Conservation (phyloP, 2,113 vertebrate genomes). For the Poeciliopsis occidentalis region DNA sequence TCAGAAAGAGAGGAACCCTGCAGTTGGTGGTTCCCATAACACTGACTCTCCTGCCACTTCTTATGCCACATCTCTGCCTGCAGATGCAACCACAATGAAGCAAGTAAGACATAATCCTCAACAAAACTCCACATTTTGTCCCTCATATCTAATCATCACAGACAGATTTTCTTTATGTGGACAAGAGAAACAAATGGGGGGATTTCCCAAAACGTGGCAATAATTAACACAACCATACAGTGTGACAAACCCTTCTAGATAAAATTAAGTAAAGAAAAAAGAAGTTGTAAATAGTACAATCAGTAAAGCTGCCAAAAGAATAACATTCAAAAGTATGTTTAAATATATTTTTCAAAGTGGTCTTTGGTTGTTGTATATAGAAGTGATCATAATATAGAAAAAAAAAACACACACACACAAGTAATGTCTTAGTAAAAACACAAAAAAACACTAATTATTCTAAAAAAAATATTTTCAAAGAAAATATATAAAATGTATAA, state of each 20-base stretch:
- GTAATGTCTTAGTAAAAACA: too few species aligned
- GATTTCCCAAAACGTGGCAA: background rate
- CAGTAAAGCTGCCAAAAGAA: background rate
- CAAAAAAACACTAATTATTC: too few species aligned
- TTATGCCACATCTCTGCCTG: slow-evolving; percentile 80
- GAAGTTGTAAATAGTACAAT: background rate
- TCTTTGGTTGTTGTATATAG: too few species aligned
- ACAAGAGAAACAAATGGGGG: background rate
- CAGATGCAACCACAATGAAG: slow-evolving; percentile 4
- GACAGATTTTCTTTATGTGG: background rate
- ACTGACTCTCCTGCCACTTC: slow-evolving; percentile 70
- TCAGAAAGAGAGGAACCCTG: slow-evolving; percentile 76
- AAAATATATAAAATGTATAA: too few species aligned
- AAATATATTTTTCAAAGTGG: too few species aligned
- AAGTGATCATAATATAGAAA: too few species aligned
- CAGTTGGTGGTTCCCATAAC: slow-evolving; percentile 3
- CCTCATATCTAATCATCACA: background rate
- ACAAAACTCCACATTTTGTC: background rate
- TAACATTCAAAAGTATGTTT: background rate
- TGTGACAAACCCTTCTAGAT: too few species aligned
- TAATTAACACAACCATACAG: too few species aligned
- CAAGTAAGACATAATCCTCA: background rate
- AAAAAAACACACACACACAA: too few species aligned
- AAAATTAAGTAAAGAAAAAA: too few species aligned
- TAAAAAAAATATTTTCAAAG: too few species aligned